phyloP scores from a whole-genome alignment of 2,113 vertebrate species.

The Grallaria varia region DNA sequence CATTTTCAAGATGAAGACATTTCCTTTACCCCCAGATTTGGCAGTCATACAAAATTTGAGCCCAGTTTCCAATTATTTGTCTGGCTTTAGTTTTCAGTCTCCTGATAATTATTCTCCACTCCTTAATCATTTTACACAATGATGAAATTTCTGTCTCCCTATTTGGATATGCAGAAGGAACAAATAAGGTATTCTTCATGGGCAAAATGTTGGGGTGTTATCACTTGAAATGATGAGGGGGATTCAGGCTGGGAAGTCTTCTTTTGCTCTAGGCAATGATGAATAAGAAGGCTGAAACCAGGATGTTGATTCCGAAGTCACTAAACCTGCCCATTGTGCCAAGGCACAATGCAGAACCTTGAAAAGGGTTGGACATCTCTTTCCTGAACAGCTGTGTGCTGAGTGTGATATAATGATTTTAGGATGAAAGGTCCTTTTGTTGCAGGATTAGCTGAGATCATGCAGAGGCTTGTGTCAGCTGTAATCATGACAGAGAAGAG shows the following conservation, averaged over 20 bases:
- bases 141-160: neutral
- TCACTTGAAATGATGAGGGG: neutral
- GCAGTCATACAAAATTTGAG: neutral
- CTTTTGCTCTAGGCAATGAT: neutral
- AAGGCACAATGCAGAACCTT: neutral
- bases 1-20: neutral
- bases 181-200: neutral
- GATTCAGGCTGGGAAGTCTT: neutral
- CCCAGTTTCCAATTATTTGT: neutral
- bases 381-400: neutral
- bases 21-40: neutral
- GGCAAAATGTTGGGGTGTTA: neutral
- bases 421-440: neutral
- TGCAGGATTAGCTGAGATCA: neutral
- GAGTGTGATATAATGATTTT: neutral
- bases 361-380: neutral
- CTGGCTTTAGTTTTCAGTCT: neutral
- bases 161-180: neutral
- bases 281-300: neutral
- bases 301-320: neutral
- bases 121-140: neutral
- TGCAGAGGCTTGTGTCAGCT: neutral
- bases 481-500: neutral
- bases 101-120: neutral
- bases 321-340: neutral